Evolutionary conservation across 1,140 invertebrate genomes (phyloP).

Genomic region (Trichonephila clavata): DNA sequence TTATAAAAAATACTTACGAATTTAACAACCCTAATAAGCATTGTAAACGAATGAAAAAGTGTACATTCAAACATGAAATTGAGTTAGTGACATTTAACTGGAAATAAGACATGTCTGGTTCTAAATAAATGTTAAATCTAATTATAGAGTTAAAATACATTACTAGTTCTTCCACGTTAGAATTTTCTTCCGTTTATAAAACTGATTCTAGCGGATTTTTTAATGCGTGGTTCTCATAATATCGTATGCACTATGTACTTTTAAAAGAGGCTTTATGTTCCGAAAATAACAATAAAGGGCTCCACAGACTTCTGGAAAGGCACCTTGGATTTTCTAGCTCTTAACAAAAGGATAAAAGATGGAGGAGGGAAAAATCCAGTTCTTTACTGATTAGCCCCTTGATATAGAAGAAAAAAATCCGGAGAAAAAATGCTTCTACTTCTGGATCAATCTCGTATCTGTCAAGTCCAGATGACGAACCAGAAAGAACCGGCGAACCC

Average conservation of each 20-base stretch:
- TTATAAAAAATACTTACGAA: too few species aligned
- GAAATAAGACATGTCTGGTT: too few species aligned
- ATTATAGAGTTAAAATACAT: too few species aligned
- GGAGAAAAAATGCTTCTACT: slow-evolving; percentile 38
- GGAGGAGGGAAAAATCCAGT: slow-evolving; percentile 33
- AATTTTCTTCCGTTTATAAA: background rate
- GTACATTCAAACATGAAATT: too few species aligned
- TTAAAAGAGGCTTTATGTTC: too few species aligned
- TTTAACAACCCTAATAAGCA: too few species aligned
- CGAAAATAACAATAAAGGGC: background rate
- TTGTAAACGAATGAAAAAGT: too few species aligned
- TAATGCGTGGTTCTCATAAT: background rate
- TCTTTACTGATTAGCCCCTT: slow-evolving; percentile 64
- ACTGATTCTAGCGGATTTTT: background rate
- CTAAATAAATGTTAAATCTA: too few species aligned
- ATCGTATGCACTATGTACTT: too few species aligned
- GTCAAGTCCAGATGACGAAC: slow-evolving; percentile 76
- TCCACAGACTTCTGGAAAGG: background rate
- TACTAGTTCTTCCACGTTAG: background rate
- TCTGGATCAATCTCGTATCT: slow-evolving; percentile 74
- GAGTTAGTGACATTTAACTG: too few species aligned
- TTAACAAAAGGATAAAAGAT: background rate
- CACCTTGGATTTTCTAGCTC: background rate
- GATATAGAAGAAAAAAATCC: slow-evolving; percentile 22
- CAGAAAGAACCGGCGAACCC: slow-evolving; percentile 74